Evolutionary conservation across 2,888 invertebrate genomes (phyloP).

Genomic region (Lysandra bellargus): DNA sequence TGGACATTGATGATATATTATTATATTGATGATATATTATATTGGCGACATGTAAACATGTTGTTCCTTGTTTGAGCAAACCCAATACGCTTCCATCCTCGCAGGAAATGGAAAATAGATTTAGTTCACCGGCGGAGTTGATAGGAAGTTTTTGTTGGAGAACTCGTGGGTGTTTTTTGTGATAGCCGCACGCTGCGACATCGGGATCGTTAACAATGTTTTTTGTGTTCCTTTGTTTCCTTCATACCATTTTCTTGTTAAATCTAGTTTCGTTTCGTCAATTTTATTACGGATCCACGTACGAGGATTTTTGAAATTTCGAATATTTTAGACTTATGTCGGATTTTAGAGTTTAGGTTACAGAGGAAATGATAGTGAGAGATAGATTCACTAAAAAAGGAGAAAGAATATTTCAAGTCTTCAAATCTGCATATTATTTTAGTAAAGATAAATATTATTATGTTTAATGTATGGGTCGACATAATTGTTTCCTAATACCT

Average conservation of each 20-base stretch:
- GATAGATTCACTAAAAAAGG: too few species aligned
- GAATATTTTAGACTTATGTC: background rate
- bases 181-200: conserved; percentile 27
- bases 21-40: background rate
- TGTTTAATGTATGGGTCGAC: too few species aligned
- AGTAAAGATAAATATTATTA: too few species aligned
- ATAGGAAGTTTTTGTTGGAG: conserved; percentile 27
- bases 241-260: conserved; percentile 27
- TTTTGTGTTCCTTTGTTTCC: conserved; percentile 32
- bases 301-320: background rate
- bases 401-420: too few species aligned
- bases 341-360: background rate
- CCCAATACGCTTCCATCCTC: conserved; percentile 21
- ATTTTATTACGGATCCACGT: conserved; percentile 19
- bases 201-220: conserved; percentile 31
- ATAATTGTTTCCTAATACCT: too few species aligned
- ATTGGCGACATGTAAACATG: background rate
- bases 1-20: background rate
- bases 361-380: background rate
- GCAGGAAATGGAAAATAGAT: conserved; percentile 31
- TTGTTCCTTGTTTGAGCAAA: conserved; percentile 16
- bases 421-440: too few species aligned
- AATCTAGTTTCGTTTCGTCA: conserved; percentile 20
- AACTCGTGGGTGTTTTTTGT: conserved; percentile 27
- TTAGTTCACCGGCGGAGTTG: conserved; percentile 31